Evolutionary conservation across 1,140 invertebrate genomes (phyloP).

Genomic region (Homalodisca vitripennis): DNA sequence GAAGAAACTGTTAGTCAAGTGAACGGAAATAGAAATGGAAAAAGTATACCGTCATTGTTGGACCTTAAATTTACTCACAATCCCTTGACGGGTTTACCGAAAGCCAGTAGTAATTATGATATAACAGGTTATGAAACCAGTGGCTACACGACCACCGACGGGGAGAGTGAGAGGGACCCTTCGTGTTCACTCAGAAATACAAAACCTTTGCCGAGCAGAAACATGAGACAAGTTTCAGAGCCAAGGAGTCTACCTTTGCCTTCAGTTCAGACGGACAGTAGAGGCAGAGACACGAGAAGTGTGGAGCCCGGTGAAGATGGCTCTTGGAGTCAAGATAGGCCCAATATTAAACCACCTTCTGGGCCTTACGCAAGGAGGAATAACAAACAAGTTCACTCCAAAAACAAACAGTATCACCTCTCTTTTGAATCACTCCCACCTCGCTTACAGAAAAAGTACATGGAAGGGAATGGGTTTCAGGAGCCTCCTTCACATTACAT

Average conservation of each 20-base stretch:
- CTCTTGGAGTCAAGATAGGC: slow-evolving; percentile 54
- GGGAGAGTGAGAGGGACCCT: slow-evolving; percentile 5
- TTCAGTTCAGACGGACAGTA: slow-evolving; percentile 47
- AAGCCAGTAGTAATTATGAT: background rate
- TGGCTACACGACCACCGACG: slow-evolving; percentile 4
- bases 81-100: background rate
- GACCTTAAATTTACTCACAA: slow-evolving; percentile 19
- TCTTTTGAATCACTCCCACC: slow-evolving; percentile 53
- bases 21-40: slow-evolving; percentile 43
- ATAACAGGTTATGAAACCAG: slow-evolving; percentile 11
- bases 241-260: slow-evolving; percentile 49
- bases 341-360: slow-evolving; percentile 50
- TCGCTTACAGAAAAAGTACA: slow-evolving; percentile 53
- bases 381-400: slow-evolving; percentile 46
- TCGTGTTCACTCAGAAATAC: background rate
- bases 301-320: slow-evolving; percentile 51
- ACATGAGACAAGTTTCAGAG: slow-evolving; percentile 52
- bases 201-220: slow-evolving; percentile 15
- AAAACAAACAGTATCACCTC: slow-evolving; percentile 36
- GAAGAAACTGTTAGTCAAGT: background rate
- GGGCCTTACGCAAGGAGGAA: slow-evolving; percentile 48
- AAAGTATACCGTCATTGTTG: slow-evolving; percentile 15
- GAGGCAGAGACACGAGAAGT: slow-evolving; percentile 54
- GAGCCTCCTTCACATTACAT: slow-evolving; percentile 40
- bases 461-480: slow-evolving; percentile 50